A percentile compares a stretch with the other conserved stretches of the same genome.
phyloP scores from a whole-genome alignment of 2,888 invertebrate genomes.

The Osedax fenrisi region DNA sequence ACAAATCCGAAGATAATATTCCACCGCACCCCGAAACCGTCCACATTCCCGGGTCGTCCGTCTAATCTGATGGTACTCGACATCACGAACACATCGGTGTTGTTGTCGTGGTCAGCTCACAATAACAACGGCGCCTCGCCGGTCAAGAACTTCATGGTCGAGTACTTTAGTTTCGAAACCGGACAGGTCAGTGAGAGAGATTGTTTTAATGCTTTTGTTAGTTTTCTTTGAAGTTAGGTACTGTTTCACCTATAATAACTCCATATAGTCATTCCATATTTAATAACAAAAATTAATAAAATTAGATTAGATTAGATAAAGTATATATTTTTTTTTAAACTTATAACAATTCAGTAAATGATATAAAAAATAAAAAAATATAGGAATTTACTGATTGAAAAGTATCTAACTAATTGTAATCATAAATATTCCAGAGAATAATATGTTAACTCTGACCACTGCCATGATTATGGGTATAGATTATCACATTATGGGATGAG shows the following conservation, averaged over 20 bases:
- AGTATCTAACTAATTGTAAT: too few relatives aligned
- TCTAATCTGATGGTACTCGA: slow-evolving; percentile 34
- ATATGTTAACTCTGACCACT: too few relatives aligned
- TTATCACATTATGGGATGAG: too few relatives aligned
- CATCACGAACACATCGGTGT: slow-evolving; percentile 35
- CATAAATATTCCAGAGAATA: too few relatives aligned
- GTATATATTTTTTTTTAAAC: too few relatives aligned
- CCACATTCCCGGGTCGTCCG: slow-evolving; percentile 38
- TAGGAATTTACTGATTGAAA: too few relatives aligned
- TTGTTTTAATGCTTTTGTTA: background rate
- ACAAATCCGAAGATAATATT: slow-evolving; percentile 52
- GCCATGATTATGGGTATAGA: too few relatives aligned
- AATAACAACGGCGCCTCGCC: slow-evolving; percentile 37
- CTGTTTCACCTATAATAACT: background rate
- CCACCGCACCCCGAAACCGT: slow-evolving; percentile 38
- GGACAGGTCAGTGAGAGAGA: slow-evolving; percentile 40
- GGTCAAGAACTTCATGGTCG: slow-evolving; percentile 36
- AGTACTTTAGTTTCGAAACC: slow-evolving; percentile 55
- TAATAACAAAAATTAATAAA: too few relatives aligned
- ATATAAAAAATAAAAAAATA: too few relatives aligned
- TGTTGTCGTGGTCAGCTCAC: slow-evolving; percentile 36
- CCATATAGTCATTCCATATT: too few relatives aligned
- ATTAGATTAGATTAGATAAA: too few relatives aligned
- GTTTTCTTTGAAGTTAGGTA: background rate
- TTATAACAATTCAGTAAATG: too few relatives aligned